These are phyloP conservation scores for Elymnias hypermnestra DNA, from an alignment of 1,140 invertebrate genomes.

Conservation along the genomic window DNA sequence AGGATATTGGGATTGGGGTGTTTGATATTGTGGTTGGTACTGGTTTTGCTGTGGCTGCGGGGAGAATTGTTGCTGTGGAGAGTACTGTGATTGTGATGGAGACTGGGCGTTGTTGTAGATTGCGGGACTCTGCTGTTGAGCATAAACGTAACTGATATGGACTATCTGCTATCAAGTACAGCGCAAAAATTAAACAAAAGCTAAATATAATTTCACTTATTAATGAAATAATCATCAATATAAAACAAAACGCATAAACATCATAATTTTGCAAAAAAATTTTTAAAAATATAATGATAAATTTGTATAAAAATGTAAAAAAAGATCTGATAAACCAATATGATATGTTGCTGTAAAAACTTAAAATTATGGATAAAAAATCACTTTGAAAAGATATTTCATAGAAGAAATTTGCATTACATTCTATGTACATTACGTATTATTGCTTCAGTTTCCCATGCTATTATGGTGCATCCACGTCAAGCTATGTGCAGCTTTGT, in stretches of 20 bases:
- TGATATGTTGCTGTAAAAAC: too few species aligned
- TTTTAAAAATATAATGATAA: too few species aligned
- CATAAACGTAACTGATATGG: slow-evolving; percentile 24
- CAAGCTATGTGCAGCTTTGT: slow-evolving; percentile 44
- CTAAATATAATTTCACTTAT: too few species aligned
- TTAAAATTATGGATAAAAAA: too few species aligned
- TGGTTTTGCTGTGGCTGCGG: slow-evolving; percentile 55
- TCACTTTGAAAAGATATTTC: too few species aligned
- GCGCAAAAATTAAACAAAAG: too few species aligned
- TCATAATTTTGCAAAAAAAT: too few species aligned
- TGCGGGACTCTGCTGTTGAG: slow-evolving; percentile 63
- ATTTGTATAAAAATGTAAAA: too few species aligned
- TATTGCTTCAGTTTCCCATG: slow-evolving; percentile 10
- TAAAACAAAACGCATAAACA: too few species aligned
- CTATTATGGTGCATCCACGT: slow-evolving; percentile 20
- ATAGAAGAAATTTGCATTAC: background rate
- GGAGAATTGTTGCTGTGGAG: slow-evolving; percentile 54
- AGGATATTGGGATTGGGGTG: slow-evolving; percentile 41
- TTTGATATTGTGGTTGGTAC: slow-evolving; percentile 45
- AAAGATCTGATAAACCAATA: too few species aligned
- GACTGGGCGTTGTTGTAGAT: slow-evolving; percentile 70
- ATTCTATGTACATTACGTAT: background rate
- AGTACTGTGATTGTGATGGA: slow-evolving; percentile 55
- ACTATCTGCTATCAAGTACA: slow-evolving; percentile 8
- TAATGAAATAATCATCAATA: too few species aligned